Percentiles rank a stretch among this genome's conserved stretches.
Conservation (phyloP, 2,797 vertebrate species). For the Jordanella pulchra region DNA sequence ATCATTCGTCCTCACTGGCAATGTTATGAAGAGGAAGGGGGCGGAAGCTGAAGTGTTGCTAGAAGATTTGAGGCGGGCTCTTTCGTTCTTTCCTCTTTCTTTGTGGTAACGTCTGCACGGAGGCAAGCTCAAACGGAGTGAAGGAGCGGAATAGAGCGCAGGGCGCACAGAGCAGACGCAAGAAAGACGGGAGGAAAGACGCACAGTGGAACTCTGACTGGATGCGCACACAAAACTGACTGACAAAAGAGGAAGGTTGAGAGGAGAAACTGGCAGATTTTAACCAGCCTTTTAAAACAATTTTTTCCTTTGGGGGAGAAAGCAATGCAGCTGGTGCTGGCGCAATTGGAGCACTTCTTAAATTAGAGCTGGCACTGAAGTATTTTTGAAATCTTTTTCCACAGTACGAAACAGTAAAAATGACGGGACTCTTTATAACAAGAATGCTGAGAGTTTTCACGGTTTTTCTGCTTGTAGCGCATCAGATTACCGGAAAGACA, state of each 20-base stretch:
- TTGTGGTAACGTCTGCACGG: slow-evolving; percentile 77
- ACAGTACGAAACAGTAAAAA: slow-evolving; percentile 51
- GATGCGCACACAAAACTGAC: slow-evolving; percentile 64
- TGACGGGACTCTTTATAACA: slow-evolving; percentile 56
- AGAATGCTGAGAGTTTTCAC: slow-evolving; percentile 69
- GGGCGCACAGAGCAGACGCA: slow-evolving; percentile 57
- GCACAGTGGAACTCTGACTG: slow-evolving; percentile 46
- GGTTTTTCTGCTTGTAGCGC: slow-evolving; percentile 61
- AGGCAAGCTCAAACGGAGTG: slow-evolving; percentile 70
- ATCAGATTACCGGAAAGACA: slow-evolving; percentile 81
- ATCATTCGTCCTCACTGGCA: slow-evolving; percentile 85
- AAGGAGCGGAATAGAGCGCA: slow-evolving; percentile 60
- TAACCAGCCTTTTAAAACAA: not conserved
- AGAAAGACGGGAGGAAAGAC: slow-evolving; percentile 56
- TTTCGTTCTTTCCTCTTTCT: slow-evolving; percentile 51
- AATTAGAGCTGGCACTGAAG: slow-evolving; percentile 47
- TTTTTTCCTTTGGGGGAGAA: slow-evolving; percentile 22
- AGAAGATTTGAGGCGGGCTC: slow-evolving; percentile 79
- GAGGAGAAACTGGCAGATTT: slow-evolving; percentile 26
- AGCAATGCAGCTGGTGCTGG: slow-evolving; percentile 58
- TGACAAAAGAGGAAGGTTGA: slow-evolving; percentile 22
- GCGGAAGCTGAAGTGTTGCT: slow-evolving; percentile 68
- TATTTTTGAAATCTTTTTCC: slow-evolving; percentile 24
- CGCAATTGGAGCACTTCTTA: slow-evolving; percentile 24
- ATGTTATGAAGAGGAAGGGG: slow-evolving; percentile 61